These are phyloP conservation scores for Eudyptes chrysolophus DNA, from an alignment of 2,113 vertebrate species.

Conservation along the genomic window DNA sequence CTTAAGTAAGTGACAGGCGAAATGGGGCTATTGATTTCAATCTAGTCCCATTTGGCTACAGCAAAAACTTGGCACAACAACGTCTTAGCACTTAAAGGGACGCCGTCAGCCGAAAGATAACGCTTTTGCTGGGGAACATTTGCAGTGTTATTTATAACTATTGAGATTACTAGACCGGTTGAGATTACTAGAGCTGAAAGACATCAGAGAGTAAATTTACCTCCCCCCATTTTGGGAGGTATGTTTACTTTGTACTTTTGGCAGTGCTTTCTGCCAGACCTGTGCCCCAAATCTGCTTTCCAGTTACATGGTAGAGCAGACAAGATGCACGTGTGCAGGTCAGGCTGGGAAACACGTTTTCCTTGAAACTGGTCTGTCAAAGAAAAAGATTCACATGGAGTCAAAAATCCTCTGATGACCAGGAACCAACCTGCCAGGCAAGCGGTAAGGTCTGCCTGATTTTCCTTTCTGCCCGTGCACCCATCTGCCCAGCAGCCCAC, in stretches of 20 bases:
- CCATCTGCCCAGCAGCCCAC: not conserved
- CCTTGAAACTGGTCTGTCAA: not conserved
- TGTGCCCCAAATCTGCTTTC: not conserved
- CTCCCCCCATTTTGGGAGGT: not conserved
- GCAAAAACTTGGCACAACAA: not conserved
- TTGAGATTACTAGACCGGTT: not conserved
- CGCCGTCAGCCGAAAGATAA: not conserved
- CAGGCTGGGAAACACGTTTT: not conserved
- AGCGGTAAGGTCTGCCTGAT: not conserved
- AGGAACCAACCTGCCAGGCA: not conserved
- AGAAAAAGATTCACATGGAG: not conserved
- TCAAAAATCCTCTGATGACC: not conserved
- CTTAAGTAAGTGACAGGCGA: slow-evolving; percentile 54
- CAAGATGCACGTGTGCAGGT: rapidly evolving
- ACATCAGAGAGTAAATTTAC: not conserved
- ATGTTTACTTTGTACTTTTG: not conserved
- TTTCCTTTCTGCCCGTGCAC: not conserved
- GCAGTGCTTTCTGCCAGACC: not conserved
- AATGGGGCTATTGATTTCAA: slow-evolving; percentile 61
- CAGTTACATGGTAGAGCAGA: not conserved
- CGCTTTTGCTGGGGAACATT: not conserved
- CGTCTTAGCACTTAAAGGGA: not conserved
- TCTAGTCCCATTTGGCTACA: slow-evolving; percentile 15
- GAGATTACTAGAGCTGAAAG: not conserved
- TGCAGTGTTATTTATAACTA: not conserved